These are phyloP conservation scores for Syngnathus scovelli DNA, from an alignment of 2,113 vertebrate species.

Conservation along the genomic window DNA sequence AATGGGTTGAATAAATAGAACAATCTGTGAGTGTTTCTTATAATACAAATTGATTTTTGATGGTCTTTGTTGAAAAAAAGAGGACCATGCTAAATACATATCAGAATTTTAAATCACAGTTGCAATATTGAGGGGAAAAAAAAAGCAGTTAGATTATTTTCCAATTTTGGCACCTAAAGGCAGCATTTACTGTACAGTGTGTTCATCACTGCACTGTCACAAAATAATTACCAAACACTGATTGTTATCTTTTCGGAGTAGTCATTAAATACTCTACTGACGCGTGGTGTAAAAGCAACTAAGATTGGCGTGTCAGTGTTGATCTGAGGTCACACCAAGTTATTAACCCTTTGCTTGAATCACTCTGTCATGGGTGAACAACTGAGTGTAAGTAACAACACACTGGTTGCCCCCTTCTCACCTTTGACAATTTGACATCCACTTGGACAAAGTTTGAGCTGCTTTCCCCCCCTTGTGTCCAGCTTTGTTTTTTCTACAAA, in stretches of 20 bases:
- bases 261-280: constrained; percentile 15
- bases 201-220: neutral
- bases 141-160: no score
- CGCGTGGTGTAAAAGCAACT: constrained; percentile 16
- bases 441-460: constrained; percentile 41
- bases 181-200: neutral
- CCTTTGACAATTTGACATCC: constrained; percentile 44
- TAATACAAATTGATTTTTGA: neutral
- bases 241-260: constrained; percentile 28
- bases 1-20: no score
- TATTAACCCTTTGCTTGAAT: constrained; percentile 66
- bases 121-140: no score
- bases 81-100: no score
- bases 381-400: constrained; percentile 58
- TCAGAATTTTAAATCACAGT: neutral
- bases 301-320: constrained; percentile 36
- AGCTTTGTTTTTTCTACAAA: constrained; percentile 19
- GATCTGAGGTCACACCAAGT: constrained; percentile 59
- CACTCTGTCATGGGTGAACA: constrained; percentile 54
- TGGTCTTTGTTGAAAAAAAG: no score
- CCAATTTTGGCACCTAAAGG: neutral
- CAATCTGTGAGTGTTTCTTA: neutral
- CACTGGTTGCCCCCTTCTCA: constrained; percentile 37
- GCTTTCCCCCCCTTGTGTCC: constrained; percentile 15
- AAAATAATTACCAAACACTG: neutral